These are phyloP conservation scores for Drosophila sordidula DNA, from an alignment of 2,888 invertebrate species.

Conservation along the genomic window DNA sequence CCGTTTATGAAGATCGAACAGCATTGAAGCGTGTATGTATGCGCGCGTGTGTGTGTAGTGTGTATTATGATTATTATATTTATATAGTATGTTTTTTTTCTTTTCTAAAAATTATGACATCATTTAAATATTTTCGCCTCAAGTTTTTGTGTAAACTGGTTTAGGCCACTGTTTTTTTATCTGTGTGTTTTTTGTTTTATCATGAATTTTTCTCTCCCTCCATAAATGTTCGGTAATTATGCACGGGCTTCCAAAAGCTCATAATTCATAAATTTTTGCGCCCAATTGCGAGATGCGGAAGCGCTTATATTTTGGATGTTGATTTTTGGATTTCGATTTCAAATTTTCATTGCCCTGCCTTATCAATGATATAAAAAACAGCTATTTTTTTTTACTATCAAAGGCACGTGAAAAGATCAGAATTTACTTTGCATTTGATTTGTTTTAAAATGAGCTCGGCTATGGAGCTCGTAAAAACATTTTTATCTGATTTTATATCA, in stretches of 20 bases:
- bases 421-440: conserved; percentile 36
- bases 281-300: conserved; percentile 74
- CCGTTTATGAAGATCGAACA: conserved; percentile 53
- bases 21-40: conserved; percentile 26
- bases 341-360: conserved; percentile 44
- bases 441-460: conserved; percentile 19
- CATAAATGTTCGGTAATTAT: conserved; percentile 61
- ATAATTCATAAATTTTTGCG: conserved; percentile 74
- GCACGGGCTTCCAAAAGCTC: conserved; percentile 65
- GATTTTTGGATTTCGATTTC: conserved; percentile 35
- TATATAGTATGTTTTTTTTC: conserved; percentile 43
- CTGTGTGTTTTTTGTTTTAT: conserved; percentile 19
- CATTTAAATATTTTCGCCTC: conserved; percentile 80
- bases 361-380: conserved; percentile 51
- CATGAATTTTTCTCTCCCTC: conserved; percentile 39
- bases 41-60: conserved; percentile 44
- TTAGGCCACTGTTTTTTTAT: conserved; percentile 62
- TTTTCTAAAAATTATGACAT: conserved; percentile 78
- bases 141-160: conserved; percentile 69
- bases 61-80: conserved; percentile 76
- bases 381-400: conserved; percentile 27
- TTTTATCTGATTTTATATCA: conserved; percentile 57
- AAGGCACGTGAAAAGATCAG: conserved; percentile 17
- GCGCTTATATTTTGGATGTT: conserved; percentile 59
- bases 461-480: conserved; percentile 56